Evolutionary conservation across 2,888 invertebrate species (phyloP).

Genomic region (Eremobia ochroleuca): DNA sequence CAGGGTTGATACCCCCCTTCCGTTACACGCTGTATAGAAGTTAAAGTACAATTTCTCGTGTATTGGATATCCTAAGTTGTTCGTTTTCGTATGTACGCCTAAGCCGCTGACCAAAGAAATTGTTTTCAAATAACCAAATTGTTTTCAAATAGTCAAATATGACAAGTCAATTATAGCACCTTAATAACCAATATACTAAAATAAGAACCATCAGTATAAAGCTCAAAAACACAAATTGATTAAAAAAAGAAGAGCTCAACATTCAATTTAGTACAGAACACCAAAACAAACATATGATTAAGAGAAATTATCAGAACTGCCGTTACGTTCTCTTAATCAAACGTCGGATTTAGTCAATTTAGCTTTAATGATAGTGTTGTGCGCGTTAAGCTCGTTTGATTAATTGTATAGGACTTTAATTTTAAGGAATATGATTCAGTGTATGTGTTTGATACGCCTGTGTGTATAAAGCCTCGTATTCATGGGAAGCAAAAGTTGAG

Average conservation of each 20-base stretch:
- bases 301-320: conserved; percentile 64
- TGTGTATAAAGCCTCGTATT: conserved; percentile 6
- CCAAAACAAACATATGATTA: conserved; percentile 55
- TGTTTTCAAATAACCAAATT: background rate
- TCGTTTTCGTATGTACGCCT: background rate
- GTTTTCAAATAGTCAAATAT: conserved; percentile 19
- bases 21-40: background rate
- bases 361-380: conserved; percentile 86
- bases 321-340: conserved; percentile 87
- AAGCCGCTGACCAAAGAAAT: background rate
- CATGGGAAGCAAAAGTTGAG: background rate
- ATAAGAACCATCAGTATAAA: conserved; percentile 10
- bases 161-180: conserved; percentile 3
- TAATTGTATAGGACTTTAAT: conserved; percentile 83
- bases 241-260: conserved; percentile 17
- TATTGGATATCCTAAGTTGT: background rate
- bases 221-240: conserved; percentile 18
- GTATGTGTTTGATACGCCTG: conserved; percentile 23
- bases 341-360: conserved; percentile 89
- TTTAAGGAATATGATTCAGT: conserved; percentile 74
- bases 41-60: background rate
- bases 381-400: conserved; percentile 85
- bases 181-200: conserved; percentile 12
- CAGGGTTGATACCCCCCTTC: too few species aligned
- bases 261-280: conserved; percentile 42